Base-by-base conservation (phyloP, 1,140 invertebrate species). In the Coelopa frigida region DNA sequence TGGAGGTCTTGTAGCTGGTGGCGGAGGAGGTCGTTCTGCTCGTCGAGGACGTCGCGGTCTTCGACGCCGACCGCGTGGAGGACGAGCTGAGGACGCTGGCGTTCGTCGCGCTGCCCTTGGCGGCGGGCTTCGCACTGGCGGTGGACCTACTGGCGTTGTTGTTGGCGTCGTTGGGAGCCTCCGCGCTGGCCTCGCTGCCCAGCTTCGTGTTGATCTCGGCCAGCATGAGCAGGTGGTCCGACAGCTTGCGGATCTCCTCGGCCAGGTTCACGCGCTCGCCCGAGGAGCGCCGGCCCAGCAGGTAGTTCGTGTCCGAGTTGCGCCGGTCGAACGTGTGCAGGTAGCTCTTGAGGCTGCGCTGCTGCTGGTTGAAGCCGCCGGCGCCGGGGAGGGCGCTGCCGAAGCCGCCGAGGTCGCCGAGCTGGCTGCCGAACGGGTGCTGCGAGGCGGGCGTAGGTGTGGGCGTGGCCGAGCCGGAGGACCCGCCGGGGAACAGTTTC, bases 241-340 rank as follows among this genome's bases (percentile, higher is more conserved):
- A 82, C 1, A 89, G 57, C 65, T 84, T 85, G 29, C 84, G 80
- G 29, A 88, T 88, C 65, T 89, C 85, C 51, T 87, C 85, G 1
- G 84, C 84, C 47, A 83, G 68, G 61, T 82, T 82, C 24, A 81
- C 74, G 46, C 79, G 71, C 36, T 80, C 76, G 0, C 64, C 64
- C 3, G 58, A 66, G 7, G 62, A 52, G 23, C 62, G 58, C 2
- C 61, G 48, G 6, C 66, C 66, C 45, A 65, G 44, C 14, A 84
- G 71, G 55, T 78, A 82, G 4, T 75, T 78, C 46, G 84, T 85
- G 53, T 88, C 85, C 3, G 85, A 87, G 4, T 85, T 83, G 56
- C 85, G 68, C 33, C 85, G 73, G 57, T 84, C 83, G 21, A 83
- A 75, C 36, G 67, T 58, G 39, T 71, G 71, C 38, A 74, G 52